Conservation (phyloP, 2,888 invertebrate species). For the Anthophora plumipes region DNA sequence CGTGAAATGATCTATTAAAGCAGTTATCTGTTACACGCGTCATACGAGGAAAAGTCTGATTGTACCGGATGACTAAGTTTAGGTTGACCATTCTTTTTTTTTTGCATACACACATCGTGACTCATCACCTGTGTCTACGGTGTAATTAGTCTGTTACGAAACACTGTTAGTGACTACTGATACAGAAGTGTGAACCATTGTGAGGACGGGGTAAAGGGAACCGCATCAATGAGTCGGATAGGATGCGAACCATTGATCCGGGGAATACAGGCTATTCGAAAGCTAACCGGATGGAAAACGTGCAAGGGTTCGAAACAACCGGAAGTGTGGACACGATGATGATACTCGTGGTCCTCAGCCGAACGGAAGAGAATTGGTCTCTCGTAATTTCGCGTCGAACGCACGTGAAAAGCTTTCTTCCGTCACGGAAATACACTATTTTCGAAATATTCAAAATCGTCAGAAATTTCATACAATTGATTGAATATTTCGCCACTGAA, state of each 20-base stretch:
- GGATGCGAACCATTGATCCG: slow-evolving; percentile 64
- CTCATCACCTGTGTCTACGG: slow-evolving; percentile 36
- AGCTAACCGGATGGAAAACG: slow-evolving; percentile 69
- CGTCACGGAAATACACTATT: background rate
- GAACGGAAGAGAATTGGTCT: slow-evolving; percentile 46
- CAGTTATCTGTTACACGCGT: background rate
- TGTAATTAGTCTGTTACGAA: slow-evolving; percentile 33
- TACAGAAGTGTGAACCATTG: slow-evolving; percentile 19
- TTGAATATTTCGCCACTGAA: no score
- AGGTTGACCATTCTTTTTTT: background rate
- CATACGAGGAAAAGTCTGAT: slow-evolving; percentile 8
- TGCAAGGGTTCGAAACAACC: slow-evolving; percentile 63
- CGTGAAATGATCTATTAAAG: no score
- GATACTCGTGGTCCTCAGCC: slow-evolving; percentile 32
- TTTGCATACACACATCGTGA: slow-evolving; percentile 20
- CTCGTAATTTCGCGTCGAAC: background rate
- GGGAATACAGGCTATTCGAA: slow-evolving; percentile 51
- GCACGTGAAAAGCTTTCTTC: background rate
- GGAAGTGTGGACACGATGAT: slow-evolving; percentile 63
- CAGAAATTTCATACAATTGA: no score
- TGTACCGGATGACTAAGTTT: slow-evolving; percentile 19
- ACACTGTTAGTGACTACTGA: background rate
- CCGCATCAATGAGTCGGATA: slow-evolving; percentile 46
- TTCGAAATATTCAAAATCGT: no score
- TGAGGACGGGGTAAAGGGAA: slow-evolving; percentile 2